Base-by-base conservation (phyloP, 2,888 invertebrate species). In the Cylindroiulus punctatus region DNA sequence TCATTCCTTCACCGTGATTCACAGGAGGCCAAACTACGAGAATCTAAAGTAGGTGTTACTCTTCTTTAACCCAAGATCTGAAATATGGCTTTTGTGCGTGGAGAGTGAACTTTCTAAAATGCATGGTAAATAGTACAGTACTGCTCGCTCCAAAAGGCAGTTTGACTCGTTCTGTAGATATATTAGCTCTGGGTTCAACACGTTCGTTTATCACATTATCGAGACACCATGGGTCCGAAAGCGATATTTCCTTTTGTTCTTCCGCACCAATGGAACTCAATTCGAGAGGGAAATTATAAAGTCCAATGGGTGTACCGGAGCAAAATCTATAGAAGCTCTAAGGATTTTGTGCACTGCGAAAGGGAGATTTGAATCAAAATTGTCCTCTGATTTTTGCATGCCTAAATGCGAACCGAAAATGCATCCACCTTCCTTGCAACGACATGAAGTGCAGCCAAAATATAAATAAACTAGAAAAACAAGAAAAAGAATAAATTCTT, bases 231-330 rank as follows among this genome's bases (percentile, higher is more conserved):
- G 65, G 10, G 65, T 65, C 65, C 65, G 65, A 65, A 65, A 65
- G 65, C 65, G 65, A 65, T 65, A 65, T 65, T 65, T 65, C 65
- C 65, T 65, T 65, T 65, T 65, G 65, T 65, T 65, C 65, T 65
- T 65, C 65, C 65, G 65, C 22, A 26, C 26, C 65, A 65, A 65
- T 65, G 65, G 65, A 65, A 65, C 26, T 65, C 65, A 65, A 65
- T 65, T 65, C 26, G 26, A 65, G 22, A 65, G 26, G 65, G 65
- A 65, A 65, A 65, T 65, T 65, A 65, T 65, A 65, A 65, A 65
- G 65, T 65, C 65, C 65, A 65, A 65, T 65, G 65, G 22, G 65
- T 65, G 65, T 65, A n/a, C 65, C 10, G 26, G 65, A 65, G 65
- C 22, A 26, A 65, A 65, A 65, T 65, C 65, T 65, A 65, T 65